Evolutionary conservation across 1,140 invertebrate genomes (phyloP).

Genomic region (Drosophila orena): DNA sequence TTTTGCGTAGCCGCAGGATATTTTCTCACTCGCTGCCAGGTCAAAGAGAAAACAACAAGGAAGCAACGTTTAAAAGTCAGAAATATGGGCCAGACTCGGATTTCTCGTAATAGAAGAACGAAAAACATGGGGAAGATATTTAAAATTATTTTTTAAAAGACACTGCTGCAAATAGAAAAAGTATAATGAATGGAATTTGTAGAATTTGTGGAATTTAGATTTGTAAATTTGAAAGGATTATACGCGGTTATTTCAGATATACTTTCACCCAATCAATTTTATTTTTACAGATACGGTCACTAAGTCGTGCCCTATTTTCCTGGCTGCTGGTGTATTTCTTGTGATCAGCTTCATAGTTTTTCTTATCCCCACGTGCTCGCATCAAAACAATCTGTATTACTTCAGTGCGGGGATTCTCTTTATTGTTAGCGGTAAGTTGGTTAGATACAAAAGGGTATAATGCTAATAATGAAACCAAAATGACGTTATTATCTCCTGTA

Average conservation of each 20-base stretch:
- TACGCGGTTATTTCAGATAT: background rate
- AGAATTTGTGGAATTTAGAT: too few species aligned
- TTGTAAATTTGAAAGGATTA: too few species aligned
- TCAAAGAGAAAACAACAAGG: background rate
- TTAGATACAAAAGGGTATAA: too few species aligned
- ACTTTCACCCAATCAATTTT: background rate
- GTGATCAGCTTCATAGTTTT: constrained; percentile 88
- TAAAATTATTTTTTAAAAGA: background rate
- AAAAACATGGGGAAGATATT: background rate
- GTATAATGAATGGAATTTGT: too few species aligned
- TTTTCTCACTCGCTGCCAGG: constrained; percentile 9
- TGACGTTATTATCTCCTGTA: constrained; percentile 65
- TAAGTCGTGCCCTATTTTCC: constrained; percentile 88
- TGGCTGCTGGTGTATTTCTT: constrained; percentile 87
- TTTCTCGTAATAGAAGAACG: background rate
- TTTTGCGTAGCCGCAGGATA: constrained; percentile 12
- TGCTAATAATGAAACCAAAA: too few species aligned
- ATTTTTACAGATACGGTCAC: constrained; percentile 88
- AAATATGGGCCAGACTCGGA: background rate
- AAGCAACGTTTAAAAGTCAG: background rate
- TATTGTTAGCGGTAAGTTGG: constrained; percentile 87
- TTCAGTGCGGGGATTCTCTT: constrained; percentile 89
- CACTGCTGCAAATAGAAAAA: background rate
- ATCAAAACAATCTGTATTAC: constrained; percentile 87
- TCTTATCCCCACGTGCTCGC: constrained; percentile 87